A percentile compares a stretch with the other conserved stretches of the same genome.
phyloP scores from a whole-genome alignment of 2,888 invertebrate species.

The Pseudolycoriella hygida region DNA sequence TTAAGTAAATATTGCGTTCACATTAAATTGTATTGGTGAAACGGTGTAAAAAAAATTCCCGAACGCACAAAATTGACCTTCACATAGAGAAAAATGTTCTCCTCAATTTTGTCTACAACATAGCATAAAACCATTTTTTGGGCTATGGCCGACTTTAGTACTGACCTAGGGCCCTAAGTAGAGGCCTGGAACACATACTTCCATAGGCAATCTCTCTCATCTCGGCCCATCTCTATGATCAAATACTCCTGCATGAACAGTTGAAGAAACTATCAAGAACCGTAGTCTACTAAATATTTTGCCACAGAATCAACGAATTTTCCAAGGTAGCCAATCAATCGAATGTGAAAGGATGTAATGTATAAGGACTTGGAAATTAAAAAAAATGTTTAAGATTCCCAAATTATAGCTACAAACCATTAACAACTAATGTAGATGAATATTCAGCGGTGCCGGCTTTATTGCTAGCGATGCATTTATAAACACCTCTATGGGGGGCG shows the following conservation, averaged over 20 bases:
- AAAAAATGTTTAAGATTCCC: neutral
- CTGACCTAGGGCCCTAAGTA: too few species aligned
- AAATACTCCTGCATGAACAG: constrained; percentile 48
- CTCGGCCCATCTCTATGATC: constrained; percentile 50
- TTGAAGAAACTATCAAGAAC: constrained; percentile 48
- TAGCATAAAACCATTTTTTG: too few species aligned
- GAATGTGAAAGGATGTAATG: constrained; percentile 14
- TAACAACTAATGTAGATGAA: constrained; percentile 32
- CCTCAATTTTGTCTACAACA: too few species aligned
- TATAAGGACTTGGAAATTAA: neutral
- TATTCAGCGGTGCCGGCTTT: constrained; percentile 31
- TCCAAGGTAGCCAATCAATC: constrained; percentile 43
- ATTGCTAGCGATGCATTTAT: constrained; percentile 55
- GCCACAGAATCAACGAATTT: constrained; percentile 38
- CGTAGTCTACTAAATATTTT: constrained; percentile 43
- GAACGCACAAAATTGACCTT: constrained; percentile 39
- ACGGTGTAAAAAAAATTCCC: constrained; percentile 45
- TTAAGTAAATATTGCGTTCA: too few species aligned
- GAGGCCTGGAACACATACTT: too few species aligned
- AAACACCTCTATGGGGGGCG: constrained; percentile 52
- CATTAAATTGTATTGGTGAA: neutral
- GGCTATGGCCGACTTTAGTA: too few species aligned
- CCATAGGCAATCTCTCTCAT: constrained; percentile 40
- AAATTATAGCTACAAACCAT: constrained; percentile 25
- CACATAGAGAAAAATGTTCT: too few species aligned